Conservation (phyloP, 2,113 vertebrate species). For the Odobenus rosmarus region DNA sequence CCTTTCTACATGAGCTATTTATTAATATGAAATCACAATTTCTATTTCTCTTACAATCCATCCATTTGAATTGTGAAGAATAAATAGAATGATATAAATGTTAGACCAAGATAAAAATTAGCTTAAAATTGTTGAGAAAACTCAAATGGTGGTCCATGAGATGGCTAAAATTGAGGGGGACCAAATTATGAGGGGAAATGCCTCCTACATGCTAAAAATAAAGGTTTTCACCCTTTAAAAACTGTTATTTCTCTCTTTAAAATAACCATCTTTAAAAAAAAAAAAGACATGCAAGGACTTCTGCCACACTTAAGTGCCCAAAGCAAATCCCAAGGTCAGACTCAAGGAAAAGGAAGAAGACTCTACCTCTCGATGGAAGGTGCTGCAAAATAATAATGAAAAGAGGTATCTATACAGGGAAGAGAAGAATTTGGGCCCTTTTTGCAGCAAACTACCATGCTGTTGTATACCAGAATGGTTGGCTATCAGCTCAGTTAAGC, state of each 20-base stretch:
- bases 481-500: not conserved
- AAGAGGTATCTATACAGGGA: not conserved
- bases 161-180: not conserved
- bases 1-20: not conserved
- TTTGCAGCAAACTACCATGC: not conserved
- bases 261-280: conserved; percentile 1
- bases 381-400: not conserved
- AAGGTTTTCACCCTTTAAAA: conserved; percentile 3
- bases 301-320: not conserved
- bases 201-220: not conserved
- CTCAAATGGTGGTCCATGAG: not conserved
- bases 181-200: not conserved
- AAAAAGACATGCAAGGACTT: not conserved
- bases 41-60: not conserved
- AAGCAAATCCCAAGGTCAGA: not conserved
- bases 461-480: not conserved
- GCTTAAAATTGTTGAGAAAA: not conserved
- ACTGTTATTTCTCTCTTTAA: not conserved
- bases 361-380: not conserved
- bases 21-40: not conserved
- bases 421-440: not conserved
- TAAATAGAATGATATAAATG: conserved; percentile 17
- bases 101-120: not conserved
- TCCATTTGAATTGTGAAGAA: not conserved
- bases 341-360: not conserved